Conservation (phyloP, 2,797 vertebrate genomes). For the Phrynocephalus forsythii region DNA sequence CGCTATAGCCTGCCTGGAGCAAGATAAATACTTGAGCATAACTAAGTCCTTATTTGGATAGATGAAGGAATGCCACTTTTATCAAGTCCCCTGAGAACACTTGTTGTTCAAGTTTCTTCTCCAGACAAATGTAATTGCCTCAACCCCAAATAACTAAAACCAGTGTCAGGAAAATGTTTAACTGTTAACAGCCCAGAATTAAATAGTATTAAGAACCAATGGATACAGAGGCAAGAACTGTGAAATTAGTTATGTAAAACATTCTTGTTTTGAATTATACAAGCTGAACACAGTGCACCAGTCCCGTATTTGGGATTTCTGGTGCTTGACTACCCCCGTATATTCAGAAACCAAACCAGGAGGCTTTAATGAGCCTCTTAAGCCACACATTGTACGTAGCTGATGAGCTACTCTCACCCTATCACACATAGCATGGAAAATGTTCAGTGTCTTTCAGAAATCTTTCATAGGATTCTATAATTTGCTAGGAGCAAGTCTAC, state of each 20-base stretch:
- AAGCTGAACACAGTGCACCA: conserved; percentile 4
- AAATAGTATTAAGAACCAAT: conserved; percentile 51
- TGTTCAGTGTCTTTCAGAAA: neutral
- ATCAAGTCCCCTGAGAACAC: conserved; percentile 42
- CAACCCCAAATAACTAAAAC: conserved; percentile 27
- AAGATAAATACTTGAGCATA: conserved; percentile 36
- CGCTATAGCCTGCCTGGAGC: neutral
- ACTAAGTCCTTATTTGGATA: conserved; percentile 28
- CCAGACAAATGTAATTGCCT: neutral
- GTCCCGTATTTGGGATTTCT: neutral
- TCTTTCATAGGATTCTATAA: neutral
- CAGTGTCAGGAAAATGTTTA: conserved; percentile 40
- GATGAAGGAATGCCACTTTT: conserved; percentile 16
- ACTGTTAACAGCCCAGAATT: conserved; percentile 40
- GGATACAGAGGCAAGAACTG: neutral
- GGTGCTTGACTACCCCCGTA: neutral
- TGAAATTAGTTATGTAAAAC: neutral
- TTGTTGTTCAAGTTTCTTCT: conserved; percentile 38
- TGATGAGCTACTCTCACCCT: conserved; percentile 25
- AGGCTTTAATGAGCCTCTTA: neutral
- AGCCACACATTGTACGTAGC: neutral
- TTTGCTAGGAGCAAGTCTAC: neutral
- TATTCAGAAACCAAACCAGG: neutral
- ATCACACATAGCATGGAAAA: conserved; percentile 4
- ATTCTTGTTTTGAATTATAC: neutral